Evolutionary conservation across 1,140 invertebrate genomes (phyloP).

Genomic region (Papilio machaon): DNA sequence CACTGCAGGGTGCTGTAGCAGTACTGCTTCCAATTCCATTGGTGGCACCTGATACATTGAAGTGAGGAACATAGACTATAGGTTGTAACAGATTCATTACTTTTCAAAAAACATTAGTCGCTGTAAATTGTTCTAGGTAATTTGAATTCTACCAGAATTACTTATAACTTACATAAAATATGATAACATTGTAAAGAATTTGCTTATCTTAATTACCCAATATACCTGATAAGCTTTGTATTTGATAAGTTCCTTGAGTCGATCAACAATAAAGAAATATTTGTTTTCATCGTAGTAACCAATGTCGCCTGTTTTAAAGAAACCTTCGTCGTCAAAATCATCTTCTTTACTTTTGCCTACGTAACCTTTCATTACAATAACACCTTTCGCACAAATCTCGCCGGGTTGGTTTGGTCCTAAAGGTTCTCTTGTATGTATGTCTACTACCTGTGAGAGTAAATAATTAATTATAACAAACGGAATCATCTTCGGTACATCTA

Average conservation of each 20-base stretch:
- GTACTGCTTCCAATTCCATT: slow-evolving; percentile 90
- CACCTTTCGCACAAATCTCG: slow-evolving; percentile 86
- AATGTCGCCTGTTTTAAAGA: slow-evolving; percentile 90
- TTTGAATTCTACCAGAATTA: not conserved
- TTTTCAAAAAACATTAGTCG: too few species aligned
- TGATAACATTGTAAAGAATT: slow-evolving; percentile 11
- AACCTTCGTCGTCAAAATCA: slow-evolving; percentile 87
- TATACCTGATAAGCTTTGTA: slow-evolving; percentile 88
- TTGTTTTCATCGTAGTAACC: slow-evolving; percentile 87
- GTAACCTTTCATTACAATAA: slow-evolving; percentile 86
- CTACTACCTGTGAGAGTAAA: slow-evolving; percentile 73
- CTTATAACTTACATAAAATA: not conserved
- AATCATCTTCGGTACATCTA: not conserved
- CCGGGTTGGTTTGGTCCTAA: slow-evolving; percentile 84
- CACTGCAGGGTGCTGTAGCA: slow-evolving; percentile 86
- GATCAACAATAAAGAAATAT: slow-evolving; percentile 87
- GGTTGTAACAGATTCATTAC: not conserved
- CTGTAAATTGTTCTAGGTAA: too few species aligned
- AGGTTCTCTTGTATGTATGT: slow-evolving; percentile 83
- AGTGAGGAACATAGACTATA: not conserved
- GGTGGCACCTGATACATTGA: slow-evolving; percentile 85
- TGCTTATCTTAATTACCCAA: not conserved
- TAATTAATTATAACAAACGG: not conserved
- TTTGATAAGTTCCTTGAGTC: slow-evolving; percentile 91
- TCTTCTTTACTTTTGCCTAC: slow-evolving; percentile 83